These are phyloP conservation scores for Pygocentrus nattereri DNA, from an alignment of 2,797 vertebrate species.

Conservation along the genomic window DNA sequence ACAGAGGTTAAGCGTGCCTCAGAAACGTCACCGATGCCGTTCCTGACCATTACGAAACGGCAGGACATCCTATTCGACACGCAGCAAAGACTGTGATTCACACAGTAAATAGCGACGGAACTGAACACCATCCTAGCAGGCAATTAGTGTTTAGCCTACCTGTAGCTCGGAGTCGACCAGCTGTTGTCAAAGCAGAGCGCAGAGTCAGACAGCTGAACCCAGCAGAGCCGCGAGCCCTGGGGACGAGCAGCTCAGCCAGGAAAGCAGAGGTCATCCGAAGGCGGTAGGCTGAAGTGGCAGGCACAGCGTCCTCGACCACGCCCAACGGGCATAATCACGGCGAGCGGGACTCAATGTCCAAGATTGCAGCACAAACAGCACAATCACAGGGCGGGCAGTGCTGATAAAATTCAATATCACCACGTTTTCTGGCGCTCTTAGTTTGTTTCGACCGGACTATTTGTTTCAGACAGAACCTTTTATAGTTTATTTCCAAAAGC, in stretches of 20 bases:
- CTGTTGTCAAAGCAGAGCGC: background rate
- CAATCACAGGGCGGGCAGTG: no score
- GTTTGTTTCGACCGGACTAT: no score
- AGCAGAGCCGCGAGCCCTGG: background rate
- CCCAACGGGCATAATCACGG: background rate
- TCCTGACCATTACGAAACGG: background rate
- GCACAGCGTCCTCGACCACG: slow-evolving; percentile 9
- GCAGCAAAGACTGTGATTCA: no score
- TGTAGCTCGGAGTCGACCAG: background rate
- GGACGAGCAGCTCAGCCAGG: background rate
- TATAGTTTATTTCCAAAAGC: no score
- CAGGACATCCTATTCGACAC: background rate
- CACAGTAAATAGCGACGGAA: background rate
- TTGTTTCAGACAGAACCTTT: no score
- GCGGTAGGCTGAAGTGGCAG: background rate
- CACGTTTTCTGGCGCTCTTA: no score
- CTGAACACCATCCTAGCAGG: background rate
- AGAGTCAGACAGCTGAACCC: background rate
- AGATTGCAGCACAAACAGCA: no score
- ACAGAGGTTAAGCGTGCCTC: background rate
- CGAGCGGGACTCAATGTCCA: background rate
- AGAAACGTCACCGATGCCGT: background rate
- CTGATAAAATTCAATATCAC: no score
- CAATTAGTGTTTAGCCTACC: background rate
- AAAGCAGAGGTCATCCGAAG: slow-evolving; percentile 6